Evolutionary conservation across 2,888 invertebrate genomes (phyloP), one percentile per base, ranked within the genome.

Genomic region (Alsophila aescularia): DNA sequence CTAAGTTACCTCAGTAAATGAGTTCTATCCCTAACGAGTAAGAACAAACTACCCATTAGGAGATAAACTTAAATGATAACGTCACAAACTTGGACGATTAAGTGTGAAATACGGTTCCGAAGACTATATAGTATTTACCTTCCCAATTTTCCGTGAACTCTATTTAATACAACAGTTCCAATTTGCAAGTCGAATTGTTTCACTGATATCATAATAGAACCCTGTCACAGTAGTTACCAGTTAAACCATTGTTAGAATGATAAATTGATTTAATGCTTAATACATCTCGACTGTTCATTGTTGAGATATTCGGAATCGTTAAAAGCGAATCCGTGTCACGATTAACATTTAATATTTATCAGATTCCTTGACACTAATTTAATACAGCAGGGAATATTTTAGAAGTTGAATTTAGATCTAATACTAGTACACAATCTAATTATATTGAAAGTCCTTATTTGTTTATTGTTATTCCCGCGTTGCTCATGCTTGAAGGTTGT

Each of bases 251-350:
- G 52, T 55, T 51, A 14, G 32, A 7, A 27, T 44, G 44, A 52
- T 44, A 52, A 52, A 52, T 52, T 44, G 44, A 52, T 44, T 51
- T 51, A 43, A 32, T 34, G 52, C 34, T 52, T 39, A 43, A 44
- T 52, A 44, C 34, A 35, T 34, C 44, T 44, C 40, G 40, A 40
- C 44, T 50, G 39, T 41, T 44, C 41, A 32, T 32, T 31, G 24
- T 15, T 18, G 18, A 43, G 43, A 6, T 27, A 44, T 14, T 36
- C 32, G 42, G 24, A 54, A 47, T 47, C 45, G 39, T 43, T 64
- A 52, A 64, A 50, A 64, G 62, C 52, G 18, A 48, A 45, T 50
- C 24, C 50, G 27, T 57, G 61, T 63, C 41, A 16, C 48, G 52
- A 55, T 54, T 52, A 40, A 36, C 49, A 49, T 12, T 52, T 53